Percentiles rank a stretch among this genome's conserved stretches.
Conservation (phyloP, 2,113 vertebrate species). For the Cyphomyrus discorhynchus region DNA sequence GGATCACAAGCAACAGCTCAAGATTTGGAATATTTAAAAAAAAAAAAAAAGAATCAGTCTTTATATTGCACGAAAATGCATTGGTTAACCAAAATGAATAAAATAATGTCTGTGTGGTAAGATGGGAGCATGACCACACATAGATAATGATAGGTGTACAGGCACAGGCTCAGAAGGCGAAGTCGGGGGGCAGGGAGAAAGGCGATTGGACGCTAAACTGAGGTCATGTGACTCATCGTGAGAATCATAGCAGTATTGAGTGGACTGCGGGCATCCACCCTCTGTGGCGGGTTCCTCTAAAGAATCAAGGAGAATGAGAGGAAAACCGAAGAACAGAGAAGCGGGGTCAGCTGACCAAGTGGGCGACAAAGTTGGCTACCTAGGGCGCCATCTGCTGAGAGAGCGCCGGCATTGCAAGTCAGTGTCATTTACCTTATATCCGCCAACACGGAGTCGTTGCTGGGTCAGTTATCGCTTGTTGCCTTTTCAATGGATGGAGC, state of each 20-base stretch:
- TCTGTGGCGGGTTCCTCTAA: background rate
- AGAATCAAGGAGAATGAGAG: background rate
- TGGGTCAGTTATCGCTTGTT: background rate
- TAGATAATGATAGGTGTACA: background rate
- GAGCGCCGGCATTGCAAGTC: background rate
- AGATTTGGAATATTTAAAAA: background rate
- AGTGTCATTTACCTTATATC: background rate
- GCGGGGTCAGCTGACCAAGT: background rate
- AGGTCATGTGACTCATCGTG: background rate
- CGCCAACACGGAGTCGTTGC: background rate
- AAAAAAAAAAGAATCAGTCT: background rate
- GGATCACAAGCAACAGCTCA: background rate
- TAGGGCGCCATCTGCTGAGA: background rate
- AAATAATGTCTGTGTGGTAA: background rate
- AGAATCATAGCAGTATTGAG: background rate
- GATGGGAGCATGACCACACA: background rate
- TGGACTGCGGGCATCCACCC: background rate
- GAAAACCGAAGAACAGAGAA: background rate
- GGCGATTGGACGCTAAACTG: background rate
- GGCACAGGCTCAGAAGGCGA: background rate
- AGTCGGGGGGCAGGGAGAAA: background rate
- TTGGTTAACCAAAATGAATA: background rate
- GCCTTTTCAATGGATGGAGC: background rate
- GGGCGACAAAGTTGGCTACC: background rate
- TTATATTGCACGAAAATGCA: background rate